Percentiles rank a stretch among this genome's conserved stretches.
Conservation (phyloP, 1,140 invertebrate species). For the Matsumurasca onukii region DNA sequence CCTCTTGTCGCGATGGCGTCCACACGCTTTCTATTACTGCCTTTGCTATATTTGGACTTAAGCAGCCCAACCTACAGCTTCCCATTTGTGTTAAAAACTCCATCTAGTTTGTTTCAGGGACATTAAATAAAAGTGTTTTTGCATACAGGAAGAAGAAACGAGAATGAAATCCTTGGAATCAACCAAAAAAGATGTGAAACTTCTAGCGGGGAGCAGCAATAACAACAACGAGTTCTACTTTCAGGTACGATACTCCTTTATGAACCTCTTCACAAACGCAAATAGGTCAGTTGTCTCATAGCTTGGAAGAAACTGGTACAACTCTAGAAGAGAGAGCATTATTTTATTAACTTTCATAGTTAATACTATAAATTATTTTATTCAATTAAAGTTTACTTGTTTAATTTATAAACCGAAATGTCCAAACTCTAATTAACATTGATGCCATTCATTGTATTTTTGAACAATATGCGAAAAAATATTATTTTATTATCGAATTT, state of each 20-base stretch:
- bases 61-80: too few species aligned
- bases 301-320: not conserved
- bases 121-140: constrained; percentile 31
- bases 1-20: too few species aligned
- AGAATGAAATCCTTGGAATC: constrained; percentile 53
- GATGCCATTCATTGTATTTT: too few species aligned
- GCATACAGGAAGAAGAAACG: constrained; percentile 47
- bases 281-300: constrained; percentile 26
- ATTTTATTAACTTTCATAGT: too few species aligned
- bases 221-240: not conserved
- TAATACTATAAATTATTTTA: not conserved
- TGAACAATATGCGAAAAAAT: too few species aligned
- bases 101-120: too few species aligned
- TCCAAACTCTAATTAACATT: not conserved
- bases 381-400: not conserved
- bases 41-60: too few species aligned
- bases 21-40: too few species aligned
- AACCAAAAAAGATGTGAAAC: constrained; percentile 55
- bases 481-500: too few species aligned
- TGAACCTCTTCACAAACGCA: constrained; percentile 15
- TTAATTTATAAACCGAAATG: not conserved
- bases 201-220: constrained; percentile 40
- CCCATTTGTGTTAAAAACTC: too few species aligned
- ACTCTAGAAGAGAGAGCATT: not conserved
- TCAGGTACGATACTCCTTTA: constrained; percentile 20